Evolutionary conservation across 2,797 vertebrate genomes (phyloP), one percentile per base, ranked within the genome.

Genomic region (Podarcis siculus): DNA sequence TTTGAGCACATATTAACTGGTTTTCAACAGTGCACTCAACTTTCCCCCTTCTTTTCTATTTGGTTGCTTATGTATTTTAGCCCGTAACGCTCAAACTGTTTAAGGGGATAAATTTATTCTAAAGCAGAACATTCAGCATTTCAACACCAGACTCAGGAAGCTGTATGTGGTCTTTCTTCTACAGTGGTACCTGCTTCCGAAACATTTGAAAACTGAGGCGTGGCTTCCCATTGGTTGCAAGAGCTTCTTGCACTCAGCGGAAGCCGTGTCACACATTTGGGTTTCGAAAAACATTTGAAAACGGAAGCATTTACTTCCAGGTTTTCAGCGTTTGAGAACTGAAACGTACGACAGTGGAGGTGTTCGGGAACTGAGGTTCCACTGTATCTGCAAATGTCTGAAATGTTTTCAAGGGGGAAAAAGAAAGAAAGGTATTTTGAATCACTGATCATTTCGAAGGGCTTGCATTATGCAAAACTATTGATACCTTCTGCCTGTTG

Each of bases 401-500:
- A 55, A 55, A 55, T 55, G 49, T 55, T 55, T 55, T 55, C 13
- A 55, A 55, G 49, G 49, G 49, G 49, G 4, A 15, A 49, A 55
- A 55, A 55, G 49, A 55, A 55, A 55, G 49, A 55, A 55, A 55
- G 13, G 49, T 55, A 15, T 55, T 55, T 15, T 55, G 49, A 55
- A 55, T 15, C 32, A 55, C 49, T 55, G 49, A 69, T 45, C 25
- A 32, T 58, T 6, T 23, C 86, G 0, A 19, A 67, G 3, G 10
- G 1, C 77, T 92, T 30, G 64, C 76, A 80, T 6, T 4, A 84
- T 75, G 58, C 73, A 75, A 39, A 92, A 37, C 67, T 85, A 75
- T 89, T 92, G 86, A 30, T 37, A 27, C 2, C 30, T 80, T 37
- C 55, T 91, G 64, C 35, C 25, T 0, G 0, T 82, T 69, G 66